Evolutionary conservation across 2,113 vertebrate genomes (phyloP).

Genomic region (Aegotheles bennettii): DNA sequence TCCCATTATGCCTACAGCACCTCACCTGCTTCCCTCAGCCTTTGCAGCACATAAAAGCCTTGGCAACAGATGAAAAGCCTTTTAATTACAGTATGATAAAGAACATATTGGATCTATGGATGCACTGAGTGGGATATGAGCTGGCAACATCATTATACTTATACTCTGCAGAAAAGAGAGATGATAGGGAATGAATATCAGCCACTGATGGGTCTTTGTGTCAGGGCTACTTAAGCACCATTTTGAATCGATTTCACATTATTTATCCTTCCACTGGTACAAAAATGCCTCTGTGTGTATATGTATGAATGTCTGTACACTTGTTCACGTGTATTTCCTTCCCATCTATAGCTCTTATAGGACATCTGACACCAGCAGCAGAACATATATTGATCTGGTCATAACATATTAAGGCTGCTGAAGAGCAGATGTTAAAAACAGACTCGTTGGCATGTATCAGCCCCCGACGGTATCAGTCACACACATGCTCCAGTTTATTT

Average conservation of each 20-base stretch:
- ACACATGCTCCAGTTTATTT: constrained; percentile 55
- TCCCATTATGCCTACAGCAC: not conserved
- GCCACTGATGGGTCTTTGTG: not conserved
- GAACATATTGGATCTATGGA: not conserved
- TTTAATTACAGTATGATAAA: not conserved
- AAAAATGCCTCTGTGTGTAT: not conserved
- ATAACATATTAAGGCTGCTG: constrained; percentile 62
- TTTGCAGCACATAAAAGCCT: not conserved
- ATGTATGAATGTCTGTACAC: not conserved
- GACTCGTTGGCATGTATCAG: constrained; percentile 42
- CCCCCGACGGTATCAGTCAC: not conserved
- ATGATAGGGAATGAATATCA: constrained; percentile 24
- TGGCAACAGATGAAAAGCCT: not conserved
- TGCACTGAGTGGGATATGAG: constrained; percentile 60
- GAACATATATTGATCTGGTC: constrained; percentile 62
- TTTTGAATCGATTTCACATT: constrained; percentile 38
- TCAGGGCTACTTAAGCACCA: constrained; percentile 20
- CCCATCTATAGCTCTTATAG: not conserved
- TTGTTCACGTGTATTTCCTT: not conserved
- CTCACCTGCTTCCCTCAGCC: not conserved
- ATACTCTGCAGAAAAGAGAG: constrained; percentile 60
- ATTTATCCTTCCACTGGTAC: constrained; percentile 42
- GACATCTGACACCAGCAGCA: constrained; percentile 40
- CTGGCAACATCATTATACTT: constrained; percentile 62
- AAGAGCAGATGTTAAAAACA: constrained; percentile 65